phyloP scores from a whole-genome alignment of 2,888 invertebrate genomes.

The Chironomus tentans region DNA sequence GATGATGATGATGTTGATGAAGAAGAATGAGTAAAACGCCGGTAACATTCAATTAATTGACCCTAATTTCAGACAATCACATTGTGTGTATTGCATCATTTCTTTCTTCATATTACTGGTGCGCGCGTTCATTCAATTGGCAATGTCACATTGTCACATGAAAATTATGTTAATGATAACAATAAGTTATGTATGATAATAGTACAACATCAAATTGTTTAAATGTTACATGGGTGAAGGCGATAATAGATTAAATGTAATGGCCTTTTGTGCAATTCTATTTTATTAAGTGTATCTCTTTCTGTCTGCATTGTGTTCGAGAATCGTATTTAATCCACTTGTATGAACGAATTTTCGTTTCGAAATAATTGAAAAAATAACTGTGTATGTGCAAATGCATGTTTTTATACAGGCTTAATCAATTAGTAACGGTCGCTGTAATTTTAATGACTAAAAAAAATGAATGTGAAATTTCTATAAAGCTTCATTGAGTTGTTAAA shows the following conservation, averaged over 20 bases:
- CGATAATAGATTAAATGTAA: not conserved
- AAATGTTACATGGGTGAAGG: not conserved
- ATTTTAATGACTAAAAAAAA: too few relatives aligned
- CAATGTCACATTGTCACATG: conserved; percentile 11
- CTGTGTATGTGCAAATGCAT: too few relatives aligned
- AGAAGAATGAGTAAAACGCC: not conserved
- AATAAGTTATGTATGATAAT: not conserved
- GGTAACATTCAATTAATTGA: conserved; percentile 19
- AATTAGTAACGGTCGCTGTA: too few relatives aligned
- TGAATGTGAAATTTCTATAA: too few relatives aligned
- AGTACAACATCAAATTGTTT: not conserved
- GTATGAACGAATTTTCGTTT: too few relatives aligned
- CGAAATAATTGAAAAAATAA: too few relatives aligned
- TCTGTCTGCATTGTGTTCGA: not conserved
- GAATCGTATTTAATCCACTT: not conserved
- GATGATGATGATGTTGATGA: not conserved
- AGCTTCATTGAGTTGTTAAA: too few relatives aligned
- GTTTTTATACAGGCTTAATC: too few relatives aligned
- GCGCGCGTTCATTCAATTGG: not conserved
- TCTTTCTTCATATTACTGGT: not conserved
- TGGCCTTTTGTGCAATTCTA: not conserved
- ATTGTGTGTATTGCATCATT: not conserved
- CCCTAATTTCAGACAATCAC: conserved; percentile 8
- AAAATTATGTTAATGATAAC: not conserved
- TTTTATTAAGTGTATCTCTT: too few relatives aligned